phyloP scores from a whole-genome alignment of 2,888 invertebrate species.

The Drosophila fungiperda region DNA sequence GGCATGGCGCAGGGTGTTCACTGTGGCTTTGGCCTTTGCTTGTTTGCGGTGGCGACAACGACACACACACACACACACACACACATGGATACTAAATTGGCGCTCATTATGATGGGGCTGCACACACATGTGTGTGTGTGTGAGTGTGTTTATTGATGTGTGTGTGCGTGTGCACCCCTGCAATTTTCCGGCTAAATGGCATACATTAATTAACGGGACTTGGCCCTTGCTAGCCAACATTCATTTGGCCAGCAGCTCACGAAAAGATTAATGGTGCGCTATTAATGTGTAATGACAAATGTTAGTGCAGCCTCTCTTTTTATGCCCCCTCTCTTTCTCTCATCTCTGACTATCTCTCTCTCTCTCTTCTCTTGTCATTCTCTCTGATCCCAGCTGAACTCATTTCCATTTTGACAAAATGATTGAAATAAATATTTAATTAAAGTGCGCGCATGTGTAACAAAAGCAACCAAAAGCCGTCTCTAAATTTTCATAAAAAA shows the following conservation, averaged over 20 bases:
- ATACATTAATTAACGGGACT: constrained; percentile 80
- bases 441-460: constrained; percentile 69
- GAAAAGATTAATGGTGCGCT: constrained; percentile 83
- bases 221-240: constrained; percentile 64
- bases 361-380: not conserved
- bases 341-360: not conserved
- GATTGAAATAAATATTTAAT: constrained; percentile 81
- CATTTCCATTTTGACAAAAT: constrained; percentile 65
- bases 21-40: constrained; percentile 75
- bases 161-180: constrained; percentile 59
- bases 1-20: not conserved
- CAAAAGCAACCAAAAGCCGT: constrained; percentile 43
- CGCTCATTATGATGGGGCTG: constrained; percentile 74
- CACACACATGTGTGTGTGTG: constrained; percentile 14
- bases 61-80: constrained; percentile 38
- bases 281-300: constrained; percentile 84
- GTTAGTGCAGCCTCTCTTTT: constrained; percentile 64
- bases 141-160: constrained; percentile 11
- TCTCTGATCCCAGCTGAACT: constrained; percentile 30
- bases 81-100: constrained; percentile 69
- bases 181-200: constrained; percentile 79
- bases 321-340: not conserved
- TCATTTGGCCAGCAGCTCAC: constrained; percentile 65
- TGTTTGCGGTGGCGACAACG: constrained; percentile 76
- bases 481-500: constrained; percentile 80